These are phyloP conservation scores for Candidula unifasciata DNA, from an alignment of 2,888 invertebrate species.

Conservation along the genomic window DNA sequence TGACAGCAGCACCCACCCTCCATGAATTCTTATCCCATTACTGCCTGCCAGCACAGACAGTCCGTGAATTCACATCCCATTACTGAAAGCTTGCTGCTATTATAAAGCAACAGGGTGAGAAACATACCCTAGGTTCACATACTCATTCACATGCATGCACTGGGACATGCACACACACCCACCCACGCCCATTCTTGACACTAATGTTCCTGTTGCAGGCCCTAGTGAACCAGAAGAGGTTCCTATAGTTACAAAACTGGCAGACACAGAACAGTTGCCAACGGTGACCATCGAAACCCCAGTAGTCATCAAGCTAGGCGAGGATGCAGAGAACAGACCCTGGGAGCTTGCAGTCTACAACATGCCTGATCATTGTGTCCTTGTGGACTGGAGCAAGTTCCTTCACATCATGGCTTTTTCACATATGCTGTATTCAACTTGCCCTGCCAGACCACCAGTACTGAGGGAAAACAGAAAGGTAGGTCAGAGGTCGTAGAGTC, in stretches of 20 bases:
- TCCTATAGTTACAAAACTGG: constrained; percentile 67
- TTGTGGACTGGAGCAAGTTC: background rate
- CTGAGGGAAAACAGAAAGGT: background rate
- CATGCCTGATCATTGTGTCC: background rate
- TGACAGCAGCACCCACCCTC: no score
- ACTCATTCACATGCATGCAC: no score
- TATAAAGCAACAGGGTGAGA: no score
- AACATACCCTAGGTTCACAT: no score
- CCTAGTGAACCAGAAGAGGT: constrained; percentile 50
- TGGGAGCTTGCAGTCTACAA: background rate
- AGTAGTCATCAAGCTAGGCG: constrained; percentile 47
- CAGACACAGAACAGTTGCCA: constrained; percentile 69
- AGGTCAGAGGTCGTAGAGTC: background rate
- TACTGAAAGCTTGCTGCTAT: no score
- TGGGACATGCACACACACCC: background rate
- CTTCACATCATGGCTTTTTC: background rate
- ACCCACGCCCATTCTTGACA: background rate
- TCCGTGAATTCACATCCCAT: no score
- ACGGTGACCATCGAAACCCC: constrained; percentile 49
- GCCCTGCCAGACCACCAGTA: background rate
- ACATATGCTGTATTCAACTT: background rate
- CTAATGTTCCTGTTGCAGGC: background rate
- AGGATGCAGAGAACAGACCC: background rate
- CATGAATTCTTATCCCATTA: no score
- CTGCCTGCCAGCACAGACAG: no score